Evolutionary conservation across 2,888 invertebrate species (phyloP).

Genomic region (Plebejus anna): DNA sequence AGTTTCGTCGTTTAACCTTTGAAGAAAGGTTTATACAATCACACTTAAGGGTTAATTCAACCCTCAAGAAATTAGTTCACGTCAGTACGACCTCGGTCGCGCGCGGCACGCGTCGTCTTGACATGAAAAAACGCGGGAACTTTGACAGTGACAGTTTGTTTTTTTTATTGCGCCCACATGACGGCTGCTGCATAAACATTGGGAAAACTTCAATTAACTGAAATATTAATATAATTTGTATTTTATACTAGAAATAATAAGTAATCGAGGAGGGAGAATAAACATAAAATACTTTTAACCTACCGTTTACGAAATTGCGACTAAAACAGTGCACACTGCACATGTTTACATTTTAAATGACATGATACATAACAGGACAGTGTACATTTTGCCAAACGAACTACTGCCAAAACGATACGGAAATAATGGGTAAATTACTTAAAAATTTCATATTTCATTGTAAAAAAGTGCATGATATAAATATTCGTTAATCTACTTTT

Average conservation of each 20-base stretch:
- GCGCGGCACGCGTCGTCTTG: slow-evolving; percentile 53
- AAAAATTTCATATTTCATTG: background rate
- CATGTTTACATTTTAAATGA: slow-evolving; percentile 34
- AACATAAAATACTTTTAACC: background rate
- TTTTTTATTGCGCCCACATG: slow-evolving; percentile 31
- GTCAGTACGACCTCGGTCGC: slow-evolving; percentile 61
- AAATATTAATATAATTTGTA: background rate
- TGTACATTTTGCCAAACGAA: slow-evolving; percentile 74
- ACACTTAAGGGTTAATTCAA: slow-evolving; percentile 54
- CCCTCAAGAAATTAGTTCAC: slow-evolving; percentile 50
- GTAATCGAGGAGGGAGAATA: background rate
- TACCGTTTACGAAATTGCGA: background rate
- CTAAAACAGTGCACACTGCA: background rate
- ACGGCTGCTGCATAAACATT: slow-evolving; percentile 28
- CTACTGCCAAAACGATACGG: slow-evolving; percentile 70
- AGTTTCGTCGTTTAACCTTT: slow-evolving; percentile 20
- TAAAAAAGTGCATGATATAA: background rate
- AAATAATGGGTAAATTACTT: slow-evolving; percentile 57
- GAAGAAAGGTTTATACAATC: slow-evolving; percentile 36
- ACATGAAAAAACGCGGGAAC: slow-evolving; percentile 54
- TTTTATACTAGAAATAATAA: background rate
- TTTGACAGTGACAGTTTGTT: slow-evolving; percentile 41
- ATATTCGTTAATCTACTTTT: background rate
- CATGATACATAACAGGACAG: slow-evolving; percentile 73
- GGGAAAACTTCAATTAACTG: background rate